Conservation (phyloP, 2,888 invertebrate species). For the Hypercompe scribonia region DNA sequence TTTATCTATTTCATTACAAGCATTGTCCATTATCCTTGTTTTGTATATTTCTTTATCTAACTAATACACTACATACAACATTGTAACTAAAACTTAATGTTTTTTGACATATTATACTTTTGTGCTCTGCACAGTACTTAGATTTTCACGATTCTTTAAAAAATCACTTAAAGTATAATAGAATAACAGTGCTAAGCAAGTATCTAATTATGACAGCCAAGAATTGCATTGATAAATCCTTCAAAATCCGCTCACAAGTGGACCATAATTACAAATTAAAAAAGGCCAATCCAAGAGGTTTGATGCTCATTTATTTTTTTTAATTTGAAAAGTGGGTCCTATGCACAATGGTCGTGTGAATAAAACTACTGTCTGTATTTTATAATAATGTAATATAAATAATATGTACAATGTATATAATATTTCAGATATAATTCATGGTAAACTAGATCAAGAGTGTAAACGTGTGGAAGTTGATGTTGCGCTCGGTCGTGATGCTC, state of each 20-base stretch:
- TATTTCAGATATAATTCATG: conserved; percentile 94
- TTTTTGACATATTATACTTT: not conserved
- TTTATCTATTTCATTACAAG: not conserved
- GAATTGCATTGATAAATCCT: not conserved
- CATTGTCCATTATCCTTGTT: not conserved
- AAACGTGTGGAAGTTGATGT: conserved; percentile 97
- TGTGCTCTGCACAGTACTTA: not conserved
- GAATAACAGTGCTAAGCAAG: not conserved
- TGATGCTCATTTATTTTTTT: not conserved
- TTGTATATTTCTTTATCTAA: not conserved
- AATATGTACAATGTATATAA: not conserved
- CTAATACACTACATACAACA: not conserved
- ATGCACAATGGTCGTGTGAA: not conserved
- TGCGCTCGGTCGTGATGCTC: conserved; percentile 96
- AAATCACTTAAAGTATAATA: not conserved
- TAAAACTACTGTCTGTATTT: not conserved
- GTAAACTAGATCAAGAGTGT: conserved; percentile 98
- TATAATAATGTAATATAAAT: not conserved
- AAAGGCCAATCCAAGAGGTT: not conserved
- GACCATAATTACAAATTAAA: not conserved
- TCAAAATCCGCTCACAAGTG: not conserved
- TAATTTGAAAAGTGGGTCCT: not conserved
- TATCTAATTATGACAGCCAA: not conserved
- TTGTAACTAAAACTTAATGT: not conserved
- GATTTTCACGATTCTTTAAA: not conserved